These are phyloP conservation scores for Drepana arcuata DNA, from an alignment of 1,140 invertebrate species.

Conservation along the genomic window DNA sequence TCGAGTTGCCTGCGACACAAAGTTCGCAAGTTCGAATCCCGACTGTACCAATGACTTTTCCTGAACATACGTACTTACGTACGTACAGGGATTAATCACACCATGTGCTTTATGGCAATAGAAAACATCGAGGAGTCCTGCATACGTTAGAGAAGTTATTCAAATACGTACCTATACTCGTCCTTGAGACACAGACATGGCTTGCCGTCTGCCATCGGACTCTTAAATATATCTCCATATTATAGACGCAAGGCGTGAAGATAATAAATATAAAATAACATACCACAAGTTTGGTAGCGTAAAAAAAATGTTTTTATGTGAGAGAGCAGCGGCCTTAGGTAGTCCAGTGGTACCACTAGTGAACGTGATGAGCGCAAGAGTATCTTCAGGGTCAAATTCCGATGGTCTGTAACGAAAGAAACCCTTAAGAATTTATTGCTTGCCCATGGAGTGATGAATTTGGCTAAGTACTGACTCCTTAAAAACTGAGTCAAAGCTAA, in stretches of 20 bases:
- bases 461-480: neutral
- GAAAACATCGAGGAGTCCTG: no score
- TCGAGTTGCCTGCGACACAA: no score
- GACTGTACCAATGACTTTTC: no score
- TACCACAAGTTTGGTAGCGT: constrained; percentile 28
- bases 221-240: constrained; percentile 30
- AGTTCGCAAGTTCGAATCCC: no score
- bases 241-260: constrained; percentile 21
- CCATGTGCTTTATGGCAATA: no score
- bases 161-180: no score
- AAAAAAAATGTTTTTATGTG: constrained; percentile 40
- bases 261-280: no score
- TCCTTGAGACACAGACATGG: constrained; percentile 42
- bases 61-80: no score
- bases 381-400: constrained; percentile 38
- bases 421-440: neutral
- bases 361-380: constrained; percentile 29
- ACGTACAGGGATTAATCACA: no score
- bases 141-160: no score
- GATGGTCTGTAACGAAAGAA: constrained; percentile 20
- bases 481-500: neutral
- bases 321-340: constrained; percentile 41
- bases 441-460: neutral
- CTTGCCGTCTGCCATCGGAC: no score
- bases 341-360: constrained; percentile 54